These are phyloP conservation scores for Tortricodes alternella DNA, from an alignment of 2,888 invertebrate species.

Conservation along the genomic window DNA sequence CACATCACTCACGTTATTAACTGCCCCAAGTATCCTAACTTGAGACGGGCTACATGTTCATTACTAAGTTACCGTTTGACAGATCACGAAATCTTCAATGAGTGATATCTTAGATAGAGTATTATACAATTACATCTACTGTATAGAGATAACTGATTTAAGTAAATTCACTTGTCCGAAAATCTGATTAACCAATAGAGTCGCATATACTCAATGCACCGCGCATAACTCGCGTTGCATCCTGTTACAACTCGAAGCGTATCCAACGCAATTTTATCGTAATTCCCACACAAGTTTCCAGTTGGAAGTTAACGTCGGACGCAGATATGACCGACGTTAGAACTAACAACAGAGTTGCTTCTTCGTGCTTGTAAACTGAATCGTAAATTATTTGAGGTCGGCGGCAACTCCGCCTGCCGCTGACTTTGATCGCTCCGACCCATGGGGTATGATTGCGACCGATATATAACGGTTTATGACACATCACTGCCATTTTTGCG, in stretches of 20 bases:
- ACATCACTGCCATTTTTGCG: constrained; percentile 26
- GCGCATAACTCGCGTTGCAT: not conserved
- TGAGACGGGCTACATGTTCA: constrained; percentile 22
- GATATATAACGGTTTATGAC: constrained; percentile 41
- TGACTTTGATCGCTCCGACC: constrained; percentile 59
- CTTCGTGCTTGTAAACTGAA: constrained; percentile 60
- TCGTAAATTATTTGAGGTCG: constrained; percentile 73
- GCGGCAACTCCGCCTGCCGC: constrained; percentile 62
- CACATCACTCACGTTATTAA: constrained; percentile 29
- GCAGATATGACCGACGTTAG: constrained; percentile 64
- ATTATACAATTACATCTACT: not conserved
- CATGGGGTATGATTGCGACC: constrained; percentile 55
- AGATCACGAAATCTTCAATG: constrained; percentile 12
- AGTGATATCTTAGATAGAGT: constrained; percentile 10
- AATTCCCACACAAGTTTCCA: constrained; percentile 30
- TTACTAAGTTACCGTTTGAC: constrained; percentile 12
- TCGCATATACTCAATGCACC: no score
- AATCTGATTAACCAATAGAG: no score
- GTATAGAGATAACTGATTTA: no score
- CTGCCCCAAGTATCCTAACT: constrained; percentile 23
- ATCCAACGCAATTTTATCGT: constrained; percentile 20
- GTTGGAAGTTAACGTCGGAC: constrained; percentile 60
- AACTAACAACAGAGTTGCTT: constrained; percentile 49
- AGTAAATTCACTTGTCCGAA: no score
- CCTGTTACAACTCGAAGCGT: constrained; percentile 4